phyloP scores from a whole-genome alignment of 2,113 vertebrate genomes.

The Caloenas nicobarica region DNA sequence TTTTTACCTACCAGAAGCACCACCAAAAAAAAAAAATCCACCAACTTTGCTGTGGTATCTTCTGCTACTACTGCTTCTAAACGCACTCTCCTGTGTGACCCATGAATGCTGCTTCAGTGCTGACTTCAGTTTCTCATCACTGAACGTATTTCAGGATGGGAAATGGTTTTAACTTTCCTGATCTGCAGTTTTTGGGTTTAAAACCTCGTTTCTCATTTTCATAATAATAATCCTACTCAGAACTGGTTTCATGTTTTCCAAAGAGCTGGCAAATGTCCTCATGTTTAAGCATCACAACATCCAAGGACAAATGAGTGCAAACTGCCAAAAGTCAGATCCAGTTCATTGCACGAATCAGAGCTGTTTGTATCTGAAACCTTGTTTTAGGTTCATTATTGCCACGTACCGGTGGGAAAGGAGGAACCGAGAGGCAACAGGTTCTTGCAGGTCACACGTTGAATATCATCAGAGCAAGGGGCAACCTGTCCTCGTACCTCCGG shows the following conservation, averaged over 20 bases:
- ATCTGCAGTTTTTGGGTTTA: not conserved
- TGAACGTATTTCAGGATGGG: not conserved
- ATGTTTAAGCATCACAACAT: not conserved
- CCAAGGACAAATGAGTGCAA: not conserved
- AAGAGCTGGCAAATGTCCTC: not conserved
- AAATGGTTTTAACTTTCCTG: not conserved
- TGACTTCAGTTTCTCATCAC: not conserved
- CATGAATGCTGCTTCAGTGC: not conserved
- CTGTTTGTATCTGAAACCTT: not conserved
- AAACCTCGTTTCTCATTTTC: slow-evolving; percentile 22
- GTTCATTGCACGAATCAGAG: not conserved
- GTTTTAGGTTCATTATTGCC: not conserved
- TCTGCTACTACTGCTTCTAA: not conserved
- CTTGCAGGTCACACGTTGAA: not conserved
- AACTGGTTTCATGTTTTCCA: not conserved
- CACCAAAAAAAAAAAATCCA: not conserved
- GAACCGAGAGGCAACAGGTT: not conserved
- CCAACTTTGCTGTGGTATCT: not conserved
- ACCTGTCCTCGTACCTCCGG: fast-evolving
- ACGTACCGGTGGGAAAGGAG: not conserved
- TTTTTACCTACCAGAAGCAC: not conserved
- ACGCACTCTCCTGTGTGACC: not conserved
- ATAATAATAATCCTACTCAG: not conserved
- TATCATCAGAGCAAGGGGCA: not conserved
- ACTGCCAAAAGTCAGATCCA: not conserved